Conservation (phyloP, 2,797 vertebrate genomes). For the Oophaga sylvatica region DNA sequence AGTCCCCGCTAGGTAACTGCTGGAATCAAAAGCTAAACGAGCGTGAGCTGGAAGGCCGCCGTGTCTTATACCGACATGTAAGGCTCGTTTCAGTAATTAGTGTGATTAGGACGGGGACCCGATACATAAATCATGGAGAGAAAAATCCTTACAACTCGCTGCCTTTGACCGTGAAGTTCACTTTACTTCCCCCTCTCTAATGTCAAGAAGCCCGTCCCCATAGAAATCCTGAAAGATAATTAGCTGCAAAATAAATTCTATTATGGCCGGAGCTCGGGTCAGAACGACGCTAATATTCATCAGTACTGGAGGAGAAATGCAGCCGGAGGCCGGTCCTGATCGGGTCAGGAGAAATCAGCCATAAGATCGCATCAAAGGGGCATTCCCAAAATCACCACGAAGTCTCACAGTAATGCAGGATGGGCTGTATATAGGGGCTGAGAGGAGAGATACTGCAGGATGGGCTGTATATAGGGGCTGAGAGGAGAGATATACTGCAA, state of each 20-base stretch:
- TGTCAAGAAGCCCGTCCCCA: background rate
- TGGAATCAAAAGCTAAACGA: background rate
- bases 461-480: too few relatives aligned
- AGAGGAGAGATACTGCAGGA: too few relatives aligned
- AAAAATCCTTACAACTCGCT: background rate
- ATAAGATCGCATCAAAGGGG: too few relatives aligned
- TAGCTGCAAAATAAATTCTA: background rate
- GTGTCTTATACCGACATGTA: background rate
- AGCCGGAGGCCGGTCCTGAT: too few relatives aligned
- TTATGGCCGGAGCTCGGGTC: background rate
- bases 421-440: too few relatives aligned
- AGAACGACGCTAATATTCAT: background rate
- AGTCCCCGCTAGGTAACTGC: background rate
- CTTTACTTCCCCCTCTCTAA: background rate
- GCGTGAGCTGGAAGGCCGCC: background rate
- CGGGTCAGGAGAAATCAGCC: too few relatives aligned
- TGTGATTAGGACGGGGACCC: conserved; percentile 20
- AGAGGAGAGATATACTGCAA: too few relatives aligned
- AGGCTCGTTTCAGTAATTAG: conserved; percentile 32
- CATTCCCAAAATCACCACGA: too few relatives aligned
- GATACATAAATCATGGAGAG: conserved; percentile 8
- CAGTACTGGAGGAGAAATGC: background rate
- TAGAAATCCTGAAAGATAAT: background rate
- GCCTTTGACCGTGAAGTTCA: background rate
- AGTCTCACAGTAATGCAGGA: too few relatives aligned